Evolutionary conservation across 1,140 invertebrate genomes (phyloP).

Genomic region (Plutomurus gul): DNA sequence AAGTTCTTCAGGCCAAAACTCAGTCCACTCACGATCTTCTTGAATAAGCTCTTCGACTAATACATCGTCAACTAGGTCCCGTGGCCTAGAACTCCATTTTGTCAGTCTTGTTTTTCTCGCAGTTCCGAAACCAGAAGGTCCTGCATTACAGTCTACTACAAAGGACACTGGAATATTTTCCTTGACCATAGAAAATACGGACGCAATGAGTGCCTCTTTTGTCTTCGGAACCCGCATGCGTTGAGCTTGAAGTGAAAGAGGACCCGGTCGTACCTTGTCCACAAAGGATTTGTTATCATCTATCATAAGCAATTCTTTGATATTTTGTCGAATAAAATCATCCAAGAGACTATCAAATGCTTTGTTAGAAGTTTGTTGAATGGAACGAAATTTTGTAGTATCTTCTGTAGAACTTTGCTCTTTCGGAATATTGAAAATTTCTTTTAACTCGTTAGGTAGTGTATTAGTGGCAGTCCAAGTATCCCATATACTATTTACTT

Average conservation of each 20-base stretch:
- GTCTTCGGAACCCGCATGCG: constrained; percentile 16
- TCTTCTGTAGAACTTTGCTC: neutral
- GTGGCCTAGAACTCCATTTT: constrained; percentile 42
- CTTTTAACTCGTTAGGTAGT: neutral
- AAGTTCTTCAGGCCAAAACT: constrained; percentile 44
- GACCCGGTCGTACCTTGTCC: constrained; percentile 37
- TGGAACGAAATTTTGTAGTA: neutral
- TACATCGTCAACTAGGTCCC: constrained; percentile 44
- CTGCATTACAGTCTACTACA: neutral
- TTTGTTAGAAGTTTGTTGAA: neutral
- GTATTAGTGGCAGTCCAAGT: neutral
- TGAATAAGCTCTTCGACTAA: constrained; percentile 42
- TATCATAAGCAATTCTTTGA: constrained; percentile 20
- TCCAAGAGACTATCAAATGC: constrained; percentile 22
- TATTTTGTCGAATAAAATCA: constrained; percentile 33
- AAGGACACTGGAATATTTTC: constrained; percentile 7
- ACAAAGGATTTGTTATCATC: neutral
- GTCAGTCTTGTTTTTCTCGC: constrained; percentile 26
- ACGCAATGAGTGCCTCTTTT: neutral
- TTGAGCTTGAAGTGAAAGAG: constrained; percentile 35
- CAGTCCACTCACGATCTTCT: constrained; percentile 47
- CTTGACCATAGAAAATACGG: neutral
- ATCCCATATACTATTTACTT: constrained; percentile 15
- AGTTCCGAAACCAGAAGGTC: neutral
- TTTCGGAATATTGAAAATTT: neutral